A percentile compares a stretch with the other conserved stretches of the same genome.
Evolutionary conservation across 2,888 invertebrate genomes (phyloP).

Genomic region (Alloscopus bannaensis): DNA sequence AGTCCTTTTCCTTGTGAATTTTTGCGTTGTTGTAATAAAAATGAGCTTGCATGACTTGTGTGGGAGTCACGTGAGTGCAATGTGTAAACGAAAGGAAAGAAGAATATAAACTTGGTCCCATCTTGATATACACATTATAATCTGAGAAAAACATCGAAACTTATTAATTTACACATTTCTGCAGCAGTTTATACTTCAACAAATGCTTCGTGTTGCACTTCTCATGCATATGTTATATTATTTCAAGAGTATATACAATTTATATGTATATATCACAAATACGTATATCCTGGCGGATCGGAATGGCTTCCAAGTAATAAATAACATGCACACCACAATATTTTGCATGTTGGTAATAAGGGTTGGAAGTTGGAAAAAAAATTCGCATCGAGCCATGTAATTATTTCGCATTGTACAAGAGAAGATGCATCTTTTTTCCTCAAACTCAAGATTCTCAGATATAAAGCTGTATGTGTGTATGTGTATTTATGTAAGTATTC

Average conservation of each 20-base stretch:
- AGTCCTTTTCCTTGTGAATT: background rate
- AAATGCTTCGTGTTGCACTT: too few relatives aligned
- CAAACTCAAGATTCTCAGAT: background rate
- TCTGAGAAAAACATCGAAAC: conserved; percentile 27
- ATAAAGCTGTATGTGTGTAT: conserved; percentile 13
- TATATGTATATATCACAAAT: conserved; percentile 29
- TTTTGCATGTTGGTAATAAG: conserved; percentile 60
- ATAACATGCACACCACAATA: conserved; percentile 38
- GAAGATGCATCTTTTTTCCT: background rate
- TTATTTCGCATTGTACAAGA: conserved; percentile 49
- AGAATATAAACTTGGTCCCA: background rate
- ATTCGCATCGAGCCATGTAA: conserved; percentile 61
- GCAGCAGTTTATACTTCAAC: too few relatives aligned
- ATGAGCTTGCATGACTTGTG: background rate
- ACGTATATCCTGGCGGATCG: background rate
- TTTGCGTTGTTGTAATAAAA: background rate
- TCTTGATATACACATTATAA: background rate
- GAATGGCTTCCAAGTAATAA: background rate
- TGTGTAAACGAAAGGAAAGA: background rate
- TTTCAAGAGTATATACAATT: too few relatives aligned
- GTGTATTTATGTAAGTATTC: background rate
- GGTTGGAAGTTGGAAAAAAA: conserved; percentile 34
- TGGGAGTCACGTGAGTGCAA: background rate
- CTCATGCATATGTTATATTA: too few relatives aligned
- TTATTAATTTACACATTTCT: conserved; percentile 57